A percentile compares a stretch with the other conserved stretches of the same genome.
These are phyloP conservation scores for Lasioglossum vierecki DNA, from an alignment of 2,888 invertebrate genomes.

Conservation along the genomic window DNA sequence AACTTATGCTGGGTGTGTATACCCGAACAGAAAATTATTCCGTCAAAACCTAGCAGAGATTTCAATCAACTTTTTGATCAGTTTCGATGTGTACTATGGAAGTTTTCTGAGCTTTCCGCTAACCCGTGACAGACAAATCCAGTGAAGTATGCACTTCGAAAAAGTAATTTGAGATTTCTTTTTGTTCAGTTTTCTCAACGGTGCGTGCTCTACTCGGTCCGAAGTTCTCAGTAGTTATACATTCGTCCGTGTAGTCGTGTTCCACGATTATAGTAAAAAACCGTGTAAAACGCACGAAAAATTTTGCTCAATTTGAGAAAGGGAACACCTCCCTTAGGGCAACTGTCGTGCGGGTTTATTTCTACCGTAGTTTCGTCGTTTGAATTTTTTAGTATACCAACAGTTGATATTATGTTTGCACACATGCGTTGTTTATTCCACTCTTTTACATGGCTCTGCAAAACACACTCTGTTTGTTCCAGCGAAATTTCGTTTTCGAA, in stretches of 20 bases:
- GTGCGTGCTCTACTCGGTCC: not conserved
- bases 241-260: not conserved
- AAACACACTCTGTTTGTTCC: not conserved
- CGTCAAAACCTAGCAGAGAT: conserved; percentile 38
- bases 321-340: not conserved
- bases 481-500: not conserved
- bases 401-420: conserved; percentile 5
- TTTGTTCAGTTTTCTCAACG: not conserved
- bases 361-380: not conserved
- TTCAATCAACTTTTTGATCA: conserved; percentile 34
- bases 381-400: not conserved
- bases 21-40: conserved; percentile 41
- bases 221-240: not conserved
- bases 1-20: conserved; percentile 6
- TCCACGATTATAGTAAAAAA: not conserved
- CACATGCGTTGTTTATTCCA: not conserved
- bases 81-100: conserved; percentile 2
- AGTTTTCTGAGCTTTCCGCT: conserved; percentile 1
- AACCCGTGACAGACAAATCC: conserved; percentile 11
- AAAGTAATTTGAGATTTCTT: not conserved
- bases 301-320: not conserved
- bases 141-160: not conserved
- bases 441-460: not conserved
- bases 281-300: not conserved
- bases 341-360: not conserved